A percentile compares a stretch with the other conserved stretches of the same genome.
These are phyloP conservation scores for Carduelis carduelis DNA, from an alignment of 2,797 vertebrate species.

Conservation along the genomic window DNA sequence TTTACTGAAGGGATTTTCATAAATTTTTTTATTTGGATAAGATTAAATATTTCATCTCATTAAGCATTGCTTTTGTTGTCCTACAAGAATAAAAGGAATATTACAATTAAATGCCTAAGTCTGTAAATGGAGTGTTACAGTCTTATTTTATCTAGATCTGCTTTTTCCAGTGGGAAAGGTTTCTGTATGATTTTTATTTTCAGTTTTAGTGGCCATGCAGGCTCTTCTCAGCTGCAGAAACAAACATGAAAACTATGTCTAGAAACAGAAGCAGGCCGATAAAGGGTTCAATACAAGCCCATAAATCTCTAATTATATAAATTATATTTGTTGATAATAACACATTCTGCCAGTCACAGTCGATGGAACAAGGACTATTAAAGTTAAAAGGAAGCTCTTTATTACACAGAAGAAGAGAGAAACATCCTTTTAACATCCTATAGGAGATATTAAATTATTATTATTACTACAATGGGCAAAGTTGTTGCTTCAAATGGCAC, in stretches of 20 bases:
- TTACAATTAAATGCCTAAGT: not conserved
- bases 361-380: not conserved
- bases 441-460: not conserved
- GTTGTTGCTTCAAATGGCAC: not conserved
- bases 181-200: not conserved
- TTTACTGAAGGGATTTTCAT: not conserved
- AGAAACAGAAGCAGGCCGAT: not conserved
- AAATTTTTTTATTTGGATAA: not conserved
- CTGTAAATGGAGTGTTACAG: not conserved
- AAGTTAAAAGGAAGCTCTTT: slow-evolving; percentile 16
- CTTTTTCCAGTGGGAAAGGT: not conserved
- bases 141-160: not conserved
- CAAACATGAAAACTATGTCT: not conserved
- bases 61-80: not conserved
- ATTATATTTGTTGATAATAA: not conserved
- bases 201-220: not conserved
- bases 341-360: not conserved
- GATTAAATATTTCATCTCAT: not conserved
- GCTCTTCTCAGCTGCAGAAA: not conserved
- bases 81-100: not conserved
- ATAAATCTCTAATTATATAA: slow-evolving; percentile 15
- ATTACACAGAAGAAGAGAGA: not conserved
- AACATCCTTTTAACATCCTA: not conserved
- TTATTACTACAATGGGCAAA: not conserved
- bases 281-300: not conserved